Evolutionary conservation across 1,140 invertebrate species (phyloP), one percentile per base, ranked within the genome.

Genomic region (Drosophila setifemur): DNA sequence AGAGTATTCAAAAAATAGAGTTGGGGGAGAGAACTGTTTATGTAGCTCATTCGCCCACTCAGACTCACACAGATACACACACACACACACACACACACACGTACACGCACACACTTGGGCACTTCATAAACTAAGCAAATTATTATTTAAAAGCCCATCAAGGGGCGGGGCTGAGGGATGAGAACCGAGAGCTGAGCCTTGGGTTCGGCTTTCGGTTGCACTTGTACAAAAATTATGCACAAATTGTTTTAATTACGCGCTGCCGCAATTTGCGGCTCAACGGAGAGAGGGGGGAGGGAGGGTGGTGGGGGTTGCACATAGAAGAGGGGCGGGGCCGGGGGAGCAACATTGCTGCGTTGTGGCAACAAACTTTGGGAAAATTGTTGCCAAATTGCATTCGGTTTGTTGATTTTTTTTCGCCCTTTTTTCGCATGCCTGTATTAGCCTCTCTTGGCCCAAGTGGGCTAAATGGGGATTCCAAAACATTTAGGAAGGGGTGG

Each of bases 211-310:
- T 68, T 70, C 64, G 75, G 67, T 66, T 68, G 74, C 70, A 83
- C 78, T 85, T 83, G 78, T 82, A 79, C 64, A 85, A 78, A 85
- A 85, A 81, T 86, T 81, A 73, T 73, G 63, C 60, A 73, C 63
- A 86, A 86, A 86, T 86, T 86, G 81, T 86, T 86, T 86, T 86
- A 86, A 86, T 86, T 86, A 86, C 81, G 81, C 72, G 76, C 76
- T 86, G 81, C 81, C 75, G 67, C 82, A 86, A 79, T 69, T 86
- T 86, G 81, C 58, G 81, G 67, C 66, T 19, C 4, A 2, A 3
- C 1, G 44, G 33, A 35, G 35, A 42, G 49, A 48, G 19, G 8
- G 23, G 5, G 12, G 19, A 45, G 28, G 11, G 16, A 7, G 6
- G 2, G 16, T 2, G 14, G 2, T 2, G 16, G 8, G 5, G 3